These are phyloP conservation scores for Teleogryllus oceanicus DNA, from an alignment of 2,888 invertebrate species.

Conservation along the genomic window DNA sequence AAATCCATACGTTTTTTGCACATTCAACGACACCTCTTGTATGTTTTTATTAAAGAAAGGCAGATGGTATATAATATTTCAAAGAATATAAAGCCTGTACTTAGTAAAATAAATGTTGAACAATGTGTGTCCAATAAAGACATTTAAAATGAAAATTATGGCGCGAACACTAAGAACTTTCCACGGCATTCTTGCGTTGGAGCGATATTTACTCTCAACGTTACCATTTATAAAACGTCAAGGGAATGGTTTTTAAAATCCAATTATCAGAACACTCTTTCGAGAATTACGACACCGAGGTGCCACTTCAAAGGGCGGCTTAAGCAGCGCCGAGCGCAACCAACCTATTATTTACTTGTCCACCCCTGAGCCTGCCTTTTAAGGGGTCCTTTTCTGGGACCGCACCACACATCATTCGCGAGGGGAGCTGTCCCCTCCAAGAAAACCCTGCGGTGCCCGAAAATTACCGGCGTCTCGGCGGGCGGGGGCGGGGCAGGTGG, in stretches of 20 bases:
- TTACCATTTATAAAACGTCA: neutral
- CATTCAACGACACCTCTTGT: too few relatives aligned
- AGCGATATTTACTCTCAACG: too few relatives aligned
- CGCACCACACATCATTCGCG: neutral
- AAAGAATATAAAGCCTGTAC: too few relatives aligned
- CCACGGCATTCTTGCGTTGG: too few relatives aligned
- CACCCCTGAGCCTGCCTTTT: neutral
- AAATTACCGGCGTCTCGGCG: neutral
- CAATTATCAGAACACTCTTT: neutral
- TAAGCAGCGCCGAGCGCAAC: neutral
- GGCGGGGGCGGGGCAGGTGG: neutral
- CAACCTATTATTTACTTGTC: conserved; percentile 6
- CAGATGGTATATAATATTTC: too few relatives aligned
- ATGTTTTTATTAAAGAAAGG: too few relatives aligned
- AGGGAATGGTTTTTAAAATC: too few relatives aligned
- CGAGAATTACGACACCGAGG: neutral
- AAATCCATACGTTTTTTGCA: too few relatives aligned
- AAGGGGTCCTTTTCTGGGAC: neutral
- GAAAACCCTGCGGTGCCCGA: neutral
- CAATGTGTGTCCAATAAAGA: too few relatives aligned
- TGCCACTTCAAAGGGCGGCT: neutral
- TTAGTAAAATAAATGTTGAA: too few relatives aligned
- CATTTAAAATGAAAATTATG: too few relatives aligned
- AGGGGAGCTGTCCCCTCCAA: neutral
- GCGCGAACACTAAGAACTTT: too few relatives aligned